Conservation (phyloP, 2,888 invertebrate species). For the Sphecodes monilicornis region DNA sequence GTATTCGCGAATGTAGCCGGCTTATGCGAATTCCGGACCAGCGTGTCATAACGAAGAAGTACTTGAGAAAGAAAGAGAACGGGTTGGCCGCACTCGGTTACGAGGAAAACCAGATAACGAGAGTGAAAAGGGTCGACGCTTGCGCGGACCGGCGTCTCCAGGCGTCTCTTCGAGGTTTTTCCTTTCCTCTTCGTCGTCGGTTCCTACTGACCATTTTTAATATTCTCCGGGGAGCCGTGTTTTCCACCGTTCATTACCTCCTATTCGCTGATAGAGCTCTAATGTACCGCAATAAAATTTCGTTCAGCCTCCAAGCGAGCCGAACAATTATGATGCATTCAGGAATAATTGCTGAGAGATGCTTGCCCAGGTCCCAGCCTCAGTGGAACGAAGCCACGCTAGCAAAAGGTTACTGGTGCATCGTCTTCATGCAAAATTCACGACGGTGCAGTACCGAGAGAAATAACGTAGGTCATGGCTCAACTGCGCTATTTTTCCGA, state of each 20-base stretch:
- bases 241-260: neutral
- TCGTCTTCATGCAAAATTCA: constrained; percentile 7
- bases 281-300: constrained; percentile 11
- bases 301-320: neutral
- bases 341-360: neutral
- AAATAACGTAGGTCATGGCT: constrained; percentile 1
- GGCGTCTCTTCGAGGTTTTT: neutral
- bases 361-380: neutral
- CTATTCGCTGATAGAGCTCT: constrained; percentile 1
- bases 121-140: constrained; percentile 67
- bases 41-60: constrained; percentile 57
- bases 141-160: constrained; percentile 38
- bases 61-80: constrained; percentile 36
- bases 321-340: neutral
- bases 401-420: constrained; percentile 5
- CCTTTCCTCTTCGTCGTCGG: neutral
- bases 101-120: constrained; percentile 62
- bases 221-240: neutral
- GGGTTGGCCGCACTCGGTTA: constrained; percentile 54
- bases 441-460: neutral
- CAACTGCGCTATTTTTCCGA: constrained; percentile 6
- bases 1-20: constrained; percentile 3
- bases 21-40: constrained; percentile 51
- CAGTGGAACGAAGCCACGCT: neutral
- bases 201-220: constrained; percentile 2